A percentile compares a stretch with the other conserved stretches of the same genome.
Conservation (phyloP, 2,797 vertebrate genomes). For the Pelochelys cantorii region DNA sequence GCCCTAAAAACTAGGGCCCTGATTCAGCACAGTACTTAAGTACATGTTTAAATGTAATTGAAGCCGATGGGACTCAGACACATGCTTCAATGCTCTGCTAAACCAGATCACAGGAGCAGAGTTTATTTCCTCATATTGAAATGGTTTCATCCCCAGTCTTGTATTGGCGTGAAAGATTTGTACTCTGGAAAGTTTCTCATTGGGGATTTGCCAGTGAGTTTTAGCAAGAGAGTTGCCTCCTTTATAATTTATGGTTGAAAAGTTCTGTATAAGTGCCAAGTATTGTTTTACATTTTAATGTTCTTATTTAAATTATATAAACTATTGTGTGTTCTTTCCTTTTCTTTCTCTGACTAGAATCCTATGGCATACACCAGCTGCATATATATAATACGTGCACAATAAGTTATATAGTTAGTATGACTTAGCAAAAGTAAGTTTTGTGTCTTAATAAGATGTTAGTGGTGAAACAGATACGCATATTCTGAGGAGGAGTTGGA, state of each 20-base stretch:
- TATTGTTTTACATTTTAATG: not conserved
- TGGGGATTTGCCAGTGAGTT: not conserved
- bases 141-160: fast-evolving
- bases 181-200: not conserved
- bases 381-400: not conserved
- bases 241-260: not conserved
- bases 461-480: not conserved
- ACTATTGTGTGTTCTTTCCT: fast-evolving
- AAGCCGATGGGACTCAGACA: not conserved
- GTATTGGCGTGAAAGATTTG: not conserved
- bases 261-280: not conserved
- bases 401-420: not conserved
- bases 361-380: not conserved
- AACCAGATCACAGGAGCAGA: not conserved
- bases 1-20: not conserved
- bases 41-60: not conserved
- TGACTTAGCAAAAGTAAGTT: conserved; percentile 21
- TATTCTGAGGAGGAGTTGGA: not conserved
- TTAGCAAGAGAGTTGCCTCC: not conserved
- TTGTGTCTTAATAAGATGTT: conserved; percentile 9
- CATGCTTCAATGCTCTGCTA: not conserved
- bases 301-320: not conserved
- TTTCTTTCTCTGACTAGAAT: not conserved
- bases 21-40: not conserved
- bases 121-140: not conserved